phyloP scores from a whole-genome alignment of 2,797 vertebrate genomes.

The Smutsia temminckii region DNA sequence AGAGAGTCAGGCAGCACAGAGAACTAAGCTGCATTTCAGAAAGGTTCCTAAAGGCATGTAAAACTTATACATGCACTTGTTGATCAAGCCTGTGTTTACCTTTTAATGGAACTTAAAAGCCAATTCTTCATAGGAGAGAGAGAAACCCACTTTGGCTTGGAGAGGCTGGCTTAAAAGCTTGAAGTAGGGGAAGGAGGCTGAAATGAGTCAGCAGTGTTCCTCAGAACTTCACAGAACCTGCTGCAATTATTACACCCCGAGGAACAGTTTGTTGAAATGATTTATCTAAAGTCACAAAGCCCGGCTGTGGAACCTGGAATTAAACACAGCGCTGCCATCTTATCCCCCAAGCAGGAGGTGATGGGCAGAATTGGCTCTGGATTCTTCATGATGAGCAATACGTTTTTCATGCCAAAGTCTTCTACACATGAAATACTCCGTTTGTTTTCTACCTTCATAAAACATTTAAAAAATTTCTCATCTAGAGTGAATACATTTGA shows the following conservation, averaged over 20 bases:
- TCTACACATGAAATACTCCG: neutral
- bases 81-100: neutral
- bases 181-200: neutral
- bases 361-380: neutral
- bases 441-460: neutral
- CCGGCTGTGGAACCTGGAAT: neutral
- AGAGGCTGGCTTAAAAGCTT: slow-evolving; percentile 12
- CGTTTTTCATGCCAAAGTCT: neutral
- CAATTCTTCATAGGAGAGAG: neutral
- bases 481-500: neutral
- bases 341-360: neutral
- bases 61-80: neutral
- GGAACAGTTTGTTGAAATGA: neutral
- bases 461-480: slow-evolving; percentile 6
- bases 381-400: neutral
- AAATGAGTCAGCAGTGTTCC: neutral
- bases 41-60: neutral
- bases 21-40: neutral
- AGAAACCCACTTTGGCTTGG: neutral
- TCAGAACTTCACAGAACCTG: neutral
- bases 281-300: slow-evolving; percentile 1
- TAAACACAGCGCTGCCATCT: neutral
- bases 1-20: neutral
- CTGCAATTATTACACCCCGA: neutral
- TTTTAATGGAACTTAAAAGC: neutral